Evolutionary conservation across 2,888 invertebrate species (phyloP), one percentile per base, ranked within the genome.

Genomic region (Oxytorus armatus): DNA sequence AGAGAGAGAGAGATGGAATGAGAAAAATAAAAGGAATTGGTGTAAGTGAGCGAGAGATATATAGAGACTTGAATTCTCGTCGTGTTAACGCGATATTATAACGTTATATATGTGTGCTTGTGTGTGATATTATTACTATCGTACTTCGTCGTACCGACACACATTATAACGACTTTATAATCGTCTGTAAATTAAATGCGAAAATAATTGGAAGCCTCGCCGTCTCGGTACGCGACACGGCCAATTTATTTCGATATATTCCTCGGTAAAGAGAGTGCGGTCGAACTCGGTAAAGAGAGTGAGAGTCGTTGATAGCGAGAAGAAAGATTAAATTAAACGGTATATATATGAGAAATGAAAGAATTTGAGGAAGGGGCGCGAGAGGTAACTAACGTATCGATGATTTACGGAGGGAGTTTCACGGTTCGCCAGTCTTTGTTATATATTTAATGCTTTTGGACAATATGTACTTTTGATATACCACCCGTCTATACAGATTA

Each of bases 211-310:
- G 59, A 81, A 74, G 77, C 57, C 42, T 65, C 73, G 55, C 16
- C 66, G 78, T 73, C 76, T 53, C 33, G 57, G 57, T 23, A 81
- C 76, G 70, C 77, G 86, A 86, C 84, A 84, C 85, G 86, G 84
- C 81, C 84, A 85, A 87, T 88, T 89, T 87, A 87, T 87, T 88
- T 86, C 86, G 82, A 88, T 88, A n/a, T n/a, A 86, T 86, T 85
- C 84, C 77, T 68, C 49, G 66, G 44, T 25, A 44, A 75, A 33
- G 36, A 36, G 72, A 33, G 55, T 53, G 49, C 18, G 42, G 33
- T 7, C 42, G 18, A 39, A n/a, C n/a, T n/a, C n/a, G 59, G 51
- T 14, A 59, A 36, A 51, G 23, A 61, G 42, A 42, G 59, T 21
- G 39, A 59, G 18, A 21, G 51, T 39, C 39, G 21, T 53, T 49